A percentile compares a stretch with the other conserved stretches of the same genome.
Evolutionary conservation across 2,113 vertebrate species (phyloP).

Genomic region (Pithys albifrons): DNA sequence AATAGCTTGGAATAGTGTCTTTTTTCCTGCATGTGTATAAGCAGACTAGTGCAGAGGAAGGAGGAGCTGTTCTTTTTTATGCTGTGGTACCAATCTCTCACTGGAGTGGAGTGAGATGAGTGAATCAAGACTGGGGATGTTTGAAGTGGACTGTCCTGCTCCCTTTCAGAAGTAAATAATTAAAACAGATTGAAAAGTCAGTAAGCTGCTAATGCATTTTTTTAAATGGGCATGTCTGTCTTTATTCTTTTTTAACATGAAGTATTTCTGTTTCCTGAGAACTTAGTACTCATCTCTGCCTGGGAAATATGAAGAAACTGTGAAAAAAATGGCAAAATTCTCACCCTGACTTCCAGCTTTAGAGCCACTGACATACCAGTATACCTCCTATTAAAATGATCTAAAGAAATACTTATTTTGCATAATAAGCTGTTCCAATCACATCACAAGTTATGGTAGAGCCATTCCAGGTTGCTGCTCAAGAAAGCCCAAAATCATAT

Average conservation of each 20-base stretch:
- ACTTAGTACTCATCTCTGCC: not conserved
- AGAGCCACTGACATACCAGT: not conserved
- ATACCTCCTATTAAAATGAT: not conserved
- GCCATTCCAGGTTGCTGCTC: not conserved
- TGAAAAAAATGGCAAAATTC: not conserved
- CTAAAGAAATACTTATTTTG: not conserved
- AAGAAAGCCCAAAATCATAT: not conserved
- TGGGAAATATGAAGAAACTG: not conserved
- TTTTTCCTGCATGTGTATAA: not conserved
- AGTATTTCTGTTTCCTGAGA: not conserved
- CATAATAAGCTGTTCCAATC: not conserved
- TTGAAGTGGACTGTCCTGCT: not conserved
- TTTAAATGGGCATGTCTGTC: rapidly evolving
- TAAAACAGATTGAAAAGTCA: not conserved
- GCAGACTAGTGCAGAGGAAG: not conserved
- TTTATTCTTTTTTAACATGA: not conserved
- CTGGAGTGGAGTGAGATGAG: not conserved
- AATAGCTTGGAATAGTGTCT: not conserved
- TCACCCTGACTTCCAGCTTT: not conserved
- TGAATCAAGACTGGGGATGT: not conserved
- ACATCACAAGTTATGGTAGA: not conserved
- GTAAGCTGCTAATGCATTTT: not conserved
- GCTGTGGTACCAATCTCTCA: rapidly evolving
- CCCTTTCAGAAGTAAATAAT: not conserved
- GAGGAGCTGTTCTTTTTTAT: not conserved